phyloP scores from a whole-genome alignment of 2,797 vertebrate genomes.

The Alfaro cultratus region DNA sequence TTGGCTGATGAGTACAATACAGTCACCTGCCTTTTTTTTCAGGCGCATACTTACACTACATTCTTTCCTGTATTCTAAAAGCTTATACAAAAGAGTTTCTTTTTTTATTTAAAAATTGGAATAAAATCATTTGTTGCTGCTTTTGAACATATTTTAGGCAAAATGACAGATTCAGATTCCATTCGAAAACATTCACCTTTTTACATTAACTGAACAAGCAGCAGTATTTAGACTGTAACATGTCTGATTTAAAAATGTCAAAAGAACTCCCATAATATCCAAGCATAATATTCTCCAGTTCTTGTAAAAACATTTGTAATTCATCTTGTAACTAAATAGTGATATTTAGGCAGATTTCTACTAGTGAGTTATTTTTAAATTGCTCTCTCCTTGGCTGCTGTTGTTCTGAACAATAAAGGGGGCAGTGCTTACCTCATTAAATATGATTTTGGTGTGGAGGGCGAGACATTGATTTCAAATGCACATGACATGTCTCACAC shows the following conservation, averaged over 20 bases:
- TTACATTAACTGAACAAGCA: neutral
- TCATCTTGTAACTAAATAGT: neutral
- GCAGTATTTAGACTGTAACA: neutral
- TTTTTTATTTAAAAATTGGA: neutral
- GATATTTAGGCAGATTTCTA: neutral
- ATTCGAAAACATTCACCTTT: neutral
- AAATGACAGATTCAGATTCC: neutral
- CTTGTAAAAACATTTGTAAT: neutral
- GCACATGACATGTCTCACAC: constrained; percentile 44
- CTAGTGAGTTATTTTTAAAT: neutral
- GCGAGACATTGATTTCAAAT: constrained; percentile 55
- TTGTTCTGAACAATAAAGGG: constrained; percentile 30
- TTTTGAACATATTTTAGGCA: neutral
- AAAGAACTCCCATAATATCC: neutral
- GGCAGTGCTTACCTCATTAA: constrained; percentile 62
- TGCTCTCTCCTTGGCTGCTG: constrained; percentile 1
- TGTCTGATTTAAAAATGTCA: neutral
- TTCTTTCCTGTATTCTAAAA: neutral
- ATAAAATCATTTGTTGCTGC: neutral
- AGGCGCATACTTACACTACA: neutral
- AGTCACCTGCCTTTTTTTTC: neutral
- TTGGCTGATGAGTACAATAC: too few species aligned
- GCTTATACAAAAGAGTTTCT: neutral
- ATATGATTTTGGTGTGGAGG: constrained; percentile 32
- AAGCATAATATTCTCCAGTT: neutral